Evolutionary conservation across 2,797 vertebrate genomes (phyloP), one percentile per base, ranked within the genome.

Genomic region (Pipistrellus nathusii): DNA sequence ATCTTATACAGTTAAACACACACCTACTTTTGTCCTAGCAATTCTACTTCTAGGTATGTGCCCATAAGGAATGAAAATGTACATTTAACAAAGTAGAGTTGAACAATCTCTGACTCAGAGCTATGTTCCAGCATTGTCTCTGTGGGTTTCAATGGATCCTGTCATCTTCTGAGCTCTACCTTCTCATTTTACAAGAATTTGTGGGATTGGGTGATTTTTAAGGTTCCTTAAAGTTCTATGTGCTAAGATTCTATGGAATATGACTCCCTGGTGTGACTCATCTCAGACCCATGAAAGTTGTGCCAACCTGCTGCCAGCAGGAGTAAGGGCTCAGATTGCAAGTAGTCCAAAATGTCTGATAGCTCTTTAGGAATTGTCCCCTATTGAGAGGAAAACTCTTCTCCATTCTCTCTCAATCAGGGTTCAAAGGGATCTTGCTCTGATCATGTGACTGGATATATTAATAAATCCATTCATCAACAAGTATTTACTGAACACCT

Each of bases 381-480:
- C 21, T 87, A 85, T 93, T 85, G 35, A 68, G 53, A 85, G 75
- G 38, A 82, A 86, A 35, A 13, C 44, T 64, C 17, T 62, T 87
- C 17, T 13, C 27, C 46, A 35, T 18, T 6, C 1, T 4, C 48
- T 91, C 57, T 25, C 80, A n/a, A 73, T 35, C 15, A 68, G 23
- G 32, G 21, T 66, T 81, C n/a, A 30, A 73, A 53, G 55, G 20
- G 12, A 94, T 78, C 84, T 44, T 27, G 48, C 20, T 94, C 44
- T 81, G 80, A 85, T 92, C 88, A 25, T 35, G 48, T 81, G 46
- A 85, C 41, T 46, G 82, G 32, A 80, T 75, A 23, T 4, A 69
- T 88, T 78, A 85, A 82, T 68, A 77, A 93, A 59, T 46, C 27
- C 23, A 69, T 59, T 88, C 55, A 77, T 80, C 64, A 59, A 84